These are phyloP conservation scores for Rhaphigaster nebulosa DNA, from an alignment of 2,888 invertebrate genomes.

Conservation along the genomic window DNA sequence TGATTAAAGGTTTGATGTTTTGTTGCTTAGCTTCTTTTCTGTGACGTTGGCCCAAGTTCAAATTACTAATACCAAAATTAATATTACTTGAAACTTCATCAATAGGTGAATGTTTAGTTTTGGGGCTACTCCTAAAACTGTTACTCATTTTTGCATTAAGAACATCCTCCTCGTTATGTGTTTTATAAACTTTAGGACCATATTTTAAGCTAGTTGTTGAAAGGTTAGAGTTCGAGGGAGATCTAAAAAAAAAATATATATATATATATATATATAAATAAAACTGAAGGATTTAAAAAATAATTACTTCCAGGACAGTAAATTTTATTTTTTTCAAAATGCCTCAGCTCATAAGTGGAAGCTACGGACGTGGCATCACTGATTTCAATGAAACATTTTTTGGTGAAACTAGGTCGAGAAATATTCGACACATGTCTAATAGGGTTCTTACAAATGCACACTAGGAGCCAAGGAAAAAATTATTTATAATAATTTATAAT, in stretches of 20 bases:
- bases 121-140: neutral
- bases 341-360: no score
- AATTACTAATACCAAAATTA: conserved; percentile 34
- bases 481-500: no score
- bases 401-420: no score
- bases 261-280: neutral
- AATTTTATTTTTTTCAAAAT: no score
- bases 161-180: neutral
- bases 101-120: conserved; percentile 26
- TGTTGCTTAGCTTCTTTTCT: conserved; percentile 13
- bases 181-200: neutral
- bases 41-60: conserved; percentile 23
- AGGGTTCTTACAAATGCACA: no score
- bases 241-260: neutral
- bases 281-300: neutral
- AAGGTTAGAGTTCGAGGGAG: conserved; percentile 19
- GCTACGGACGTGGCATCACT: no score
- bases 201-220: conserved; percentile 32
- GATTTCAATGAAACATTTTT: no score
- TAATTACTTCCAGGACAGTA: neutral
- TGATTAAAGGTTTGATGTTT: neutral
- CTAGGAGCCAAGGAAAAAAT: no score
- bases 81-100: conserved; percentile 36
- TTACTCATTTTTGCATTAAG: neutral
- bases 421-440: no score